Base-by-base conservation (phyloP, 2,113 vertebrate genomes). In the Scytalopus superciliaris region DNA sequence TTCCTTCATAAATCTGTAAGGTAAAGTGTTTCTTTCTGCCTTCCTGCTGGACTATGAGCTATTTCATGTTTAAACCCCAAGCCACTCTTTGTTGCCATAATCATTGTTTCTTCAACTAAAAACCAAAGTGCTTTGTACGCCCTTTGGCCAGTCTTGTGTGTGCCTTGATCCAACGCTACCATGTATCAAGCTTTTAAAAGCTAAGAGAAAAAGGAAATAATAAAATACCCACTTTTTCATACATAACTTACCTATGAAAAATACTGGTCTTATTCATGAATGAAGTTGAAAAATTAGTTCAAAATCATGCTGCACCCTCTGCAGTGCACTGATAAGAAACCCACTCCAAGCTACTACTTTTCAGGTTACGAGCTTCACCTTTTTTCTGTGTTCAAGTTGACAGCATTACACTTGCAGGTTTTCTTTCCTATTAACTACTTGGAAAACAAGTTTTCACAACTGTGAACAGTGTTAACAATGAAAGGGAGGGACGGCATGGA, bases 71-170 rank as follows among this genome's bases (percentile, higher is more conserved):
- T 97, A 95, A 98, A 97, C 92, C 94, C 90, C 96, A 96, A 96
- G 97, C 98, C 98, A 98, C 96, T 97, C 99, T 94, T 97, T 98
- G 98, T 99, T 99, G 98, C 98, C 99, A 98, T 98, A 98, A 98
- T 95, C 60, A 86, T 98, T 98, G 91, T 99, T 98, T 98, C 98
- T 98, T 98, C 98, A 99, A 98, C 98, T 98, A 97, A 99, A 99
- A 99, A 99, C 99, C 99, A 99, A 99, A 99, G 99, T 99, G 99
- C 99, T 99, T 99, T 99, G 98, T 99, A 98, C 68, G 98, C 99
- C 98, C 99, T 99, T 99, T 99, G 99, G 99, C 98, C 98, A 99
- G 99, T 99, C 98, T 99, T 99, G 98, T 99, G 99, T 99, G 99
- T 99, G 99, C 99, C 99, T 99, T 99, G 99, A 99, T 99, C 98